phyloP scores from a whole-genome alignment of 2,888 invertebrate species.

The Agrochola lychnidis region DNA sequence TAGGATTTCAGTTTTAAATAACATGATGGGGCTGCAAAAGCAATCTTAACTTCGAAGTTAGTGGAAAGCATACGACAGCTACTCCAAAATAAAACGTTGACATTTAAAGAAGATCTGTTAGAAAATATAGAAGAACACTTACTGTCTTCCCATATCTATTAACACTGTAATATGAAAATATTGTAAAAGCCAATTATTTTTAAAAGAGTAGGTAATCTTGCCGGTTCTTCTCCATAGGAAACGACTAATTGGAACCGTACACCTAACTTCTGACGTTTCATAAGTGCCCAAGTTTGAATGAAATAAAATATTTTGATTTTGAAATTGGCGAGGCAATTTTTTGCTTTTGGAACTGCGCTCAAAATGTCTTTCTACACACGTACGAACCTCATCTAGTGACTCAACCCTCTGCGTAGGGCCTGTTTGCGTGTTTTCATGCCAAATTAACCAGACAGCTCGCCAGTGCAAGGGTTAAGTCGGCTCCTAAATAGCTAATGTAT shows the following conservation, averaged over 20 bases:
- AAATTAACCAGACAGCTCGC: constrained; percentile 81
- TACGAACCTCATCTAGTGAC: constrained; percentile 51
- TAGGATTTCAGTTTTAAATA: not conserved
- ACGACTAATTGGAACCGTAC: too few relatives aligned
- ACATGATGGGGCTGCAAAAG: not conserved
- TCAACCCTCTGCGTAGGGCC: constrained; percentile 51
- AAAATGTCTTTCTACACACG: not conserved
- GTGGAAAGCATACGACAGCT: not conserved
- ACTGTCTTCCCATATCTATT: too few relatives aligned
- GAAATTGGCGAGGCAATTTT: too few relatives aligned
- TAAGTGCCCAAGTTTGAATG: too few relatives aligned
- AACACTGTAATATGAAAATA: too few relatives aligned
- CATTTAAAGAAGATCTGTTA: not conserved
- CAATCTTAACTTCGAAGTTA: not conserved
- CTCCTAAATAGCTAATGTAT: constrained; percentile 84
- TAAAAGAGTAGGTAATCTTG: too few relatives aligned
- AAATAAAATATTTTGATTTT: too few relatives aligned
- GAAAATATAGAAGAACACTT: not conserved
- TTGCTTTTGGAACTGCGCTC: not conserved
- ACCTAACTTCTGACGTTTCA: too few relatives aligned
- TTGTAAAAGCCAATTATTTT: too few relatives aligned
- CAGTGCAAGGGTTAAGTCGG: constrained; percentile 73
- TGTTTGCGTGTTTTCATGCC: constrained; percentile 84
- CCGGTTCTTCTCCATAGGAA: too few relatives aligned
- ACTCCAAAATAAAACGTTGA: not conserved